Evolutionary conservation across 2,888 invertebrate species (phyloP).

Genomic region (Cryptocheilus praepositus): DNA sequence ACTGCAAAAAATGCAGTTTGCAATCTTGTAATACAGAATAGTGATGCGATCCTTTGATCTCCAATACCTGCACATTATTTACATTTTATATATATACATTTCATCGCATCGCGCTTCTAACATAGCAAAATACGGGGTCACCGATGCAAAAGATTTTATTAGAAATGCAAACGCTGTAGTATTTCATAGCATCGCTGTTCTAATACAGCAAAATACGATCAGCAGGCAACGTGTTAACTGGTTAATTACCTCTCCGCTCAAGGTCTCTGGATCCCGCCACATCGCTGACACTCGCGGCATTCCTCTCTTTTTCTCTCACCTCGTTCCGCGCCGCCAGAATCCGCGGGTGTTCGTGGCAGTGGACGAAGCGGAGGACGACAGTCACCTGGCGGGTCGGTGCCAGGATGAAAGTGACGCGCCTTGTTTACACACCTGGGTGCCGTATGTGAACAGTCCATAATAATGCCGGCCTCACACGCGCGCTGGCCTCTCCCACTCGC

Average conservation of each 20-base stretch:
- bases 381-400: constrained; percentile 41
- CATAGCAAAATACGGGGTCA: no score
- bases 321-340: constrained; percentile 5
- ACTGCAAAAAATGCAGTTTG: no score
- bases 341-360: not conserved
- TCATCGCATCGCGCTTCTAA: no score
- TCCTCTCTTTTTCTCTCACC: constrained; percentile 28
- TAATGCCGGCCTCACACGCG: constrained; percentile 40
- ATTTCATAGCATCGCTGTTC: no score
- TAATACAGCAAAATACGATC: no score
- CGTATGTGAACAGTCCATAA: constrained; percentile 42
- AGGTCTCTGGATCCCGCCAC: constrained; percentile 3
- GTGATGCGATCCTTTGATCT: no score
- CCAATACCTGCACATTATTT: no score
- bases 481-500: not conserved
- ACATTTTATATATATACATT: no score
- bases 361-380: constrained; percentile 26
- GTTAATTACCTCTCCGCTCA: not conserved
- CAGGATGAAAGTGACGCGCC: constrained; percentile 54
- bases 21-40: no score
- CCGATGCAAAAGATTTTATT: no score
- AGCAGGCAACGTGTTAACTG: no score
- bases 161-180: no score
- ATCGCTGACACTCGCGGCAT: not conserved
- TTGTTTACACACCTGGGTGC: constrained; percentile 66